Percentiles rank a stretch among this genome's conserved stretches.
Conservation (phyloP, 2,888 invertebrate genomes). For the Lymantria monacha region DNA sequence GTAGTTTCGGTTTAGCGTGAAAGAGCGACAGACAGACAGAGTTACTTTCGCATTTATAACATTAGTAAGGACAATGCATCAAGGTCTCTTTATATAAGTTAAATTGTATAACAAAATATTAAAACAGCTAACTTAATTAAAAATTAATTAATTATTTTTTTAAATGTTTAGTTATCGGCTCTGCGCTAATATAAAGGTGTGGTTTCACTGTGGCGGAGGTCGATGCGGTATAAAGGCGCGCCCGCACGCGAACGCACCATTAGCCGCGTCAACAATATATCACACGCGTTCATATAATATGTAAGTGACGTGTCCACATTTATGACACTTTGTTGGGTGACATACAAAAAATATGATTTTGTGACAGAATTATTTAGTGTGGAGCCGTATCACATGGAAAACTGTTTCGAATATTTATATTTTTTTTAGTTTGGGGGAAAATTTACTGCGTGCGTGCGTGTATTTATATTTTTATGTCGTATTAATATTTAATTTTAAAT, state of each 20-base stretch:
- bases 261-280: slow-evolving; percentile 64
- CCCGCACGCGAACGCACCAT: slow-evolving; percentile 72
- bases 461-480: slow-evolving; percentile 35
- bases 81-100: slow-evolving; percentile 15
- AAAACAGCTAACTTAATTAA: slow-evolving; percentile 25
- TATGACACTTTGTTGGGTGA: slow-evolving; percentile 59
- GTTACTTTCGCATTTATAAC: no score
- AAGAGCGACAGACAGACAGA: no score
- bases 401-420: slow-evolving; percentile 41
- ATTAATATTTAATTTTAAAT: slow-evolving; percentile 25
- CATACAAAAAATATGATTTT: slow-evolving; percentile 52
- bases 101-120: slow-evolving; percentile 15
- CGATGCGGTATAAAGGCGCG: slow-evolving; percentile 51
- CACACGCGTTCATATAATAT: slow-evolving; percentile 65
- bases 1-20: no score
- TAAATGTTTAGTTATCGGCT: slow-evolving; percentile 21
- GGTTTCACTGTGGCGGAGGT: slow-evolving; percentile 35
- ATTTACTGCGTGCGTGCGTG: slow-evolving; percentile 27
- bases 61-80: not conserved
- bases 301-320: slow-evolving; percentile 67
- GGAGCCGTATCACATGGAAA: slow-evolving; percentile 38
- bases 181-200: slow-evolving; percentile 46
- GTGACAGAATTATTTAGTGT: slow-evolving; percentile 53
- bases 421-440: slow-evolving; percentile 27
- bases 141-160: slow-evolving; percentile 21